Evolutionary conservation across 2,113 vertebrate species (phyloP).

Genomic region (Chaetura pelagica): DNA sequence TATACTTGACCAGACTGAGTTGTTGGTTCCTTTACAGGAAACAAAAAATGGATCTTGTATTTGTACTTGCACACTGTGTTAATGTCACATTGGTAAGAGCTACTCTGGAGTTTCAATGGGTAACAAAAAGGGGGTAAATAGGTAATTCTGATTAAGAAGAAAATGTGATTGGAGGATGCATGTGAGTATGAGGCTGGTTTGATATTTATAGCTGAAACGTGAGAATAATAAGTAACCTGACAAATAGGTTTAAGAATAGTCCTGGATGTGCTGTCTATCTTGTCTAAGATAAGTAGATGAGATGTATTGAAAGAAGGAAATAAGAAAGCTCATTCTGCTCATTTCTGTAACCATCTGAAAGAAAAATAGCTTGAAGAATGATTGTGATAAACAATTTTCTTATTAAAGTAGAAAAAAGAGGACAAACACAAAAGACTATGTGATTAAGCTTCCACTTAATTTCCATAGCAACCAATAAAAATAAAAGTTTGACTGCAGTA

Average conservation of each 20-base stretch:
- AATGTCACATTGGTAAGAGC: not conserved
- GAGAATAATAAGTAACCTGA: not conserved
- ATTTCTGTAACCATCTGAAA: not conserved
- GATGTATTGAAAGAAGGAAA: not conserved
- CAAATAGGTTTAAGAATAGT: not conserved
- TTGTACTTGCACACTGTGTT: not conserved
- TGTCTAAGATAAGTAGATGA: not conserved
- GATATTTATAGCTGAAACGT: not conserved
- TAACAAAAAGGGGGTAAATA: not conserved
- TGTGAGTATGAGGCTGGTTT: not conserved
- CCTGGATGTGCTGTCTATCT: not conserved
- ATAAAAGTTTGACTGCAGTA: not conserved
- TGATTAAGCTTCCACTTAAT: not conserved
- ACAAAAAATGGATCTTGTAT: not conserved
- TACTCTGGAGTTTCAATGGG: not conserved
- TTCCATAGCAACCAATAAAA: conserved; percentile 8
- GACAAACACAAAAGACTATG: not conserved
- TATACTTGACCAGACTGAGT: not conserved
- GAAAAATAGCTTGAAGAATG: not conserved
- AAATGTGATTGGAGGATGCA: not conserved
- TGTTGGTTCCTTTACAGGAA: not conserved
- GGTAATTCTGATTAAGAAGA: not conserved
- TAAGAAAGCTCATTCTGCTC: not conserved
- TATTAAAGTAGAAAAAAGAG: not conserved
- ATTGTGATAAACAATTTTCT: not conserved